These are phyloP conservation scores for Apostichopus parvimensis DNA, from an alignment of 35 echinoderm and acorn worm genomes.

Conservation along the genomic window DNA sequence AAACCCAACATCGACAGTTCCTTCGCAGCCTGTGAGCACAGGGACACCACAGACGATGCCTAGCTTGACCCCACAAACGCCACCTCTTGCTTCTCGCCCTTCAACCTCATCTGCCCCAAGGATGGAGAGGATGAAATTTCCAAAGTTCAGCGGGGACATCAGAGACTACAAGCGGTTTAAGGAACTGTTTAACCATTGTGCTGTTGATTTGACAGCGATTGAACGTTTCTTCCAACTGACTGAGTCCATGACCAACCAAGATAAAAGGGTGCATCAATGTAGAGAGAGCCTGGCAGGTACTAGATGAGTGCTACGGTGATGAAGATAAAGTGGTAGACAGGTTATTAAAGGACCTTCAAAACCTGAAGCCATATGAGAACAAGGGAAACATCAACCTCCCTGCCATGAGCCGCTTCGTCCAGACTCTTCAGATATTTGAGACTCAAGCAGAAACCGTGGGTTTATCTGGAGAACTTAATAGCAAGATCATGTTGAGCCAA, in stretches of 20 bases:
- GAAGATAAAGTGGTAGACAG: conserved; percentile 65
- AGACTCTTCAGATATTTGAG: conserved; percentile 66
- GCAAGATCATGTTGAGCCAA: too few relatives aligned
- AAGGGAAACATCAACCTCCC: conserved; percentile 53
- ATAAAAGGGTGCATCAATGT: conserved; percentile 62
- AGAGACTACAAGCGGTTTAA: conserved; percentile 67
- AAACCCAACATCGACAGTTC: conserved; percentile 6
- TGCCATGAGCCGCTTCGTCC: conserved; percentile 60
- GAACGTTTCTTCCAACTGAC: conserved; percentile 81
- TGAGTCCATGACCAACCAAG: conserved; percentile 64
- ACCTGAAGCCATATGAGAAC: conserved; percentile 63
- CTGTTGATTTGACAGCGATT: conserved; percentile 56
- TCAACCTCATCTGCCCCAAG: conserved; percentile 25
- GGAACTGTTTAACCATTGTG: conserved; percentile 58
- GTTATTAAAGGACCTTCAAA: conserved; percentile 60
- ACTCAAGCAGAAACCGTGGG: conserved; percentile 64
- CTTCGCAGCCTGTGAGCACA: conserved; percentile 27
- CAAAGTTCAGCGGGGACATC: conserved; percentile 64
- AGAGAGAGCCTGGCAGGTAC: conserved; percentile 63
- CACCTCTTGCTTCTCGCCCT: not conserved
- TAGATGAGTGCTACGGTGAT: conserved; percentile 69
- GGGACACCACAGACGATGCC: conserved; percentile 10
- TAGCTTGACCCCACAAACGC: not conserved
- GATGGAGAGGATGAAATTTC: conserved; percentile 83
- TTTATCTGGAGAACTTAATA: conserved; percentile 46